These are phyloP conservation scores for Theocolax elegans DNA, from an alignment of 1,140 invertebrate genomes.

Conservation along the genomic window DNA sequence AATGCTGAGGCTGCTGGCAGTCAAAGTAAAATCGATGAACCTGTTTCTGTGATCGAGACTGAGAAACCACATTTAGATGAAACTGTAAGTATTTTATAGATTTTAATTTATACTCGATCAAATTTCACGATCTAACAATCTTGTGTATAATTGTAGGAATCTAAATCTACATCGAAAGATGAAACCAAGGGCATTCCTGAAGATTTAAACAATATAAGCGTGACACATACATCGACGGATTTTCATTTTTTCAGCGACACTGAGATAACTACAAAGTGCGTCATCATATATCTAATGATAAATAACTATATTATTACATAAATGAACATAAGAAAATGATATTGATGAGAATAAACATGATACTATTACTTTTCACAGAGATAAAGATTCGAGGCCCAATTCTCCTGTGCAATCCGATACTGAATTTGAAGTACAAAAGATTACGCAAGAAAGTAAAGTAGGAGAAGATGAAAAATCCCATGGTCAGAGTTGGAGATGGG, in stretches of 20 bases:
- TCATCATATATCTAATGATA: conserved; percentile 13
- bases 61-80: conserved; percentile 6
- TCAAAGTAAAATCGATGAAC: conserved; percentile 9
- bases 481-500: conserved; percentile 94
- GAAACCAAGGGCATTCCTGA: conserved; percentile 1
- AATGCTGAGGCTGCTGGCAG: not conserved
- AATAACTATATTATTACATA: not conserved
- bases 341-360: too few relatives aligned
- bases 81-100: not conserved
- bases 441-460: conserved; percentile 68
- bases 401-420: conserved; percentile 93
- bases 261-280: conserved; percentile 82
- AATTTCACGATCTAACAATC: too few relatives aligned
- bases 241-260: conserved; percentile 93
- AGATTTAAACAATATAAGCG: conserved; percentile 24
- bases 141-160: conserved; percentile 22
- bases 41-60: not conserved
- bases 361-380: conserved; percentile 63
- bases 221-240: conserved; percentile 69
- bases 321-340: not conserved
- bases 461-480: conserved; percentile 66
- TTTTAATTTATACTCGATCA: not conserved
- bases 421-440: conserved; percentile 86
- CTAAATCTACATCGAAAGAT: not conserved
- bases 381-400: conserved; percentile 75